These are phyloP conservation scores for Acropora tenuis DNA, from an alignment of 64 coral and sea anemone species.

Conservation along the genomic window DNA sequence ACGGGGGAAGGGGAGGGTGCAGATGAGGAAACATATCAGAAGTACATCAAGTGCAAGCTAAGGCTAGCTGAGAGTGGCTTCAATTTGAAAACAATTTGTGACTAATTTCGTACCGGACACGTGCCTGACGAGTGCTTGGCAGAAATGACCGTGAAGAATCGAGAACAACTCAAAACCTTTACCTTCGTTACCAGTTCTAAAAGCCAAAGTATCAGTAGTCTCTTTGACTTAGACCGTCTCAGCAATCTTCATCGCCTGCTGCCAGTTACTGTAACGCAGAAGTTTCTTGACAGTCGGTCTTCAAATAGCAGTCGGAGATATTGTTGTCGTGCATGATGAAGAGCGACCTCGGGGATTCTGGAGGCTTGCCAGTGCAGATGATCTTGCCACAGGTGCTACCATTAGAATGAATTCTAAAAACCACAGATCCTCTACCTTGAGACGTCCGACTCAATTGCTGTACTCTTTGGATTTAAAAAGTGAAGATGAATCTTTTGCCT, in stretches of 20 bases:
- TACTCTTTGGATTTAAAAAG: too few relatives aligned
- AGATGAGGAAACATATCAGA: not conserved
- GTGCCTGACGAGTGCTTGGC: constrained; percentile 5
- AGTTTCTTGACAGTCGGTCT: too few relatives aligned
- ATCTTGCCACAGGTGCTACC: too few relatives aligned
- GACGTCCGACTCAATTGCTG: too few relatives aligned
- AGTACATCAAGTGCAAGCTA: not conserved
- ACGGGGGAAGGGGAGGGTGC: not conserved
- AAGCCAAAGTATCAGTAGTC: not conserved
- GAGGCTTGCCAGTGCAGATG: too few relatives aligned
- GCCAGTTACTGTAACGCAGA: not conserved
- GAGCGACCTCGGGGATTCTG: too few relatives aligned
- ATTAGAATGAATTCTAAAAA: too few relatives aligned
- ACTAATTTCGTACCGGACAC: not conserved
- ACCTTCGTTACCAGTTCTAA: not conserved
- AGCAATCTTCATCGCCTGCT: constrained; percentile 7
- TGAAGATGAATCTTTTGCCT: too few relatives aligned
- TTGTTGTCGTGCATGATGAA: too few relatives aligned
- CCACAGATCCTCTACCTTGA: too few relatives aligned
- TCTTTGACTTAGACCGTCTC: not conserved
- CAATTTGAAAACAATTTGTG: not conserved
- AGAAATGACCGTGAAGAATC: constrained; percentile 18
- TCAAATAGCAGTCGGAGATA: too few relatives aligned
- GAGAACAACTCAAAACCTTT: constrained; percentile 5
- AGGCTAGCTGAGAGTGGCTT: not conserved